These are phyloP conservation scores for Hedychridium roseum DNA, from an alignment of 2,888 invertebrate genomes.

Conservation along the genomic window DNA sequence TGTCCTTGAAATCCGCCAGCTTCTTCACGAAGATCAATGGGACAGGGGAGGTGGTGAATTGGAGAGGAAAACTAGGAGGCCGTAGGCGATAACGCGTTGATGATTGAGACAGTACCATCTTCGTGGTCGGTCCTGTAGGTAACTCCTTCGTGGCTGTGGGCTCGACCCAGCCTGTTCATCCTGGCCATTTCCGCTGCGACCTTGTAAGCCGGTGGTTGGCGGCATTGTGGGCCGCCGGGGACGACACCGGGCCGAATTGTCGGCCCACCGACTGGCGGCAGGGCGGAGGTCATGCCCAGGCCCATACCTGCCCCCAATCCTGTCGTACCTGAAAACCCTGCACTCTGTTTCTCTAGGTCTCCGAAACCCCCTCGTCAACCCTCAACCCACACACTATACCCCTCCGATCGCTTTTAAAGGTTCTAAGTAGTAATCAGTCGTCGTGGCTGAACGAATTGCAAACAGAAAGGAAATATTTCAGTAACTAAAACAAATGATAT, in stretches of 20 bases:
- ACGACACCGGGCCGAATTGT: constrained; percentile 46
- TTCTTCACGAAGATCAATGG: too few relatives aligned
- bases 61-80: too few relatives aligned
- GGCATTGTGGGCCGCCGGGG: constrained; percentile 54
- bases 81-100: background rate
- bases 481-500: too few relatives aligned
- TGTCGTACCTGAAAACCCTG: constrained; percentile 61
- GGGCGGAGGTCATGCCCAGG: constrained; percentile 50
- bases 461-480: too few relatives aligned
- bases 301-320: constrained; percentile 47
- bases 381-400: constrained; percentile 1
- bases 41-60: too few relatives aligned
- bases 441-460: too few relatives aligned
- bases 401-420: too few relatives aligned
- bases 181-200: constrained; percentile 88
- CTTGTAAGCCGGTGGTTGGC: constrained; percentile 84
- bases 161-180: constrained; percentile 80
- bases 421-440: too few relatives aligned
- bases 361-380: constrained; percentile 11
- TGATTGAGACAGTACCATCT: constrained; percentile 58
- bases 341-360: constrained; percentile 54
- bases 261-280: constrained; percentile 44
- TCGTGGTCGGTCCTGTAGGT: constrained; percentile 79
- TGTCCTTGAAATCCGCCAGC: too few relatives aligned
- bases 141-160: constrained; percentile 88